phyloP scores from a whole-genome alignment of 2,888 invertebrate genomes.

The Ennomos quercinarius region DNA sequence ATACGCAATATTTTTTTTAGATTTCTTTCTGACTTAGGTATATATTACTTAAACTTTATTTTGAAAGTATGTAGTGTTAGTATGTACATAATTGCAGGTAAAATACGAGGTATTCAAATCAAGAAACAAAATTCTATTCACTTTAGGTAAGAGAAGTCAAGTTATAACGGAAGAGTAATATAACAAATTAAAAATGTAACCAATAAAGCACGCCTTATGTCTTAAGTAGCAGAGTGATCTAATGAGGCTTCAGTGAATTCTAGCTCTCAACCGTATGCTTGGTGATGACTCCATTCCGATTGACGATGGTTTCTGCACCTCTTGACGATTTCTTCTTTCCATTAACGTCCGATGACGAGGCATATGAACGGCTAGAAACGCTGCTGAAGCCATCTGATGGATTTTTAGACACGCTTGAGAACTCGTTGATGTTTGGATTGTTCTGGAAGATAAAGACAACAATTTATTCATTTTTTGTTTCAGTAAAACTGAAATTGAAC shows the following conservation, averaged over 20 bases:
- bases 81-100: too few species aligned
- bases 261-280: slow-evolving; percentile 80
- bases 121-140: too few species aligned
- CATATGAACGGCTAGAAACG: slow-evolving; percentile 88
- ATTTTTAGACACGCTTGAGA: slow-evolving; percentile 45
- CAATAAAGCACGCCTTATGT: not conserved
- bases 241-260: not conserved
- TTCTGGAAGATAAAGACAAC: slow-evolving; percentile 60
- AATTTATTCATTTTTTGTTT: too few species aligned
- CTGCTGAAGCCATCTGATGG: slow-evolving; percentile 59
- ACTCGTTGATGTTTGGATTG: slow-evolving; percentile 78
- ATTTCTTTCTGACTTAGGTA: too few species aligned
- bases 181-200: too few species aligned
- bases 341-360: slow-evolving; percentile 84
- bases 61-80: too few species aligned
- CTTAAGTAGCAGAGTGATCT: not conserved
- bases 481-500: too few species aligned
- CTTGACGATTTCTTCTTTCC: slow-evolving; percentile 85
- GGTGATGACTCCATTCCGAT: slow-evolving; percentile 90
- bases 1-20: too few species aligned
- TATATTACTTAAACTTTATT: too few species aligned
- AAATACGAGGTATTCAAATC: too few species aligned
- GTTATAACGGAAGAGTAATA: too few species aligned
- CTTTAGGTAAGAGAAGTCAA: too few species aligned
- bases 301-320: slow-evolving; percentile 87